These are phyloP conservation scores for Brachymystax lenok DNA, from an alignment of 2,797 vertebrate genomes.

Conservation along the genomic window DNA sequence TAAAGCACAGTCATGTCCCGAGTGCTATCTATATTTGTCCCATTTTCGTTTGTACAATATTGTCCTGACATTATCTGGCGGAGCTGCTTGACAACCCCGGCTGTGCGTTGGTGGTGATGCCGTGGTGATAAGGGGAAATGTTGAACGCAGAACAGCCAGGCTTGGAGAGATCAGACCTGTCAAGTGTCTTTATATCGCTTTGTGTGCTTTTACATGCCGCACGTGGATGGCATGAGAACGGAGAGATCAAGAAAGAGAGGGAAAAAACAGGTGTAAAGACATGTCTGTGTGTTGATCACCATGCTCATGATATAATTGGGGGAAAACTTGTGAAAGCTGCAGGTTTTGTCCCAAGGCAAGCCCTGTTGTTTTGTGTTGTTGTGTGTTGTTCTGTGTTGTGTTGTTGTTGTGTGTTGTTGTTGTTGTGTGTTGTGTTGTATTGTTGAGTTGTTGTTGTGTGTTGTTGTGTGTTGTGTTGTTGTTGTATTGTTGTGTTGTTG, in stretches of 20 bases:
- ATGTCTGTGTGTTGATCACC: neutral
- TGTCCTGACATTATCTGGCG: constrained; percentile 41
- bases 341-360: neutral
- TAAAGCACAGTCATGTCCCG: constrained; percentile 21
- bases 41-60: constrained; percentile 51
- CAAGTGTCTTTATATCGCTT: constrained; percentile 48
- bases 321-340: neutral
- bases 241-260: neutral
- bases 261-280: neutral
- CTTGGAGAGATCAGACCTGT: constrained; percentile 43
- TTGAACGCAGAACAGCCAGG: constrained; percentile 39
- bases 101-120: constrained; percentile 26
- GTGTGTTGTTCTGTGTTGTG: too few relatives aligned
- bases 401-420: too few relatives aligned
- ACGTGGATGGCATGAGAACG: constrained; percentile 37
- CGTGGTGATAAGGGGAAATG: constrained; percentile 43
- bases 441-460: too few relatives aligned
- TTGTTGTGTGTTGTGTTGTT: too few relatives aligned
- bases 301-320: neutral
- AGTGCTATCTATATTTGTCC: constrained; percentile 31
- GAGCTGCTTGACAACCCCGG: constrained; percentile 34
- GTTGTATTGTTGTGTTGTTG: neutral
- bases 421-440: too few relatives aligned
- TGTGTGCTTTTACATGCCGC: constrained; percentile 27
- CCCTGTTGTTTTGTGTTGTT: too few relatives aligned